These are phyloP conservation scores for Coelopa frigida DNA, from an alignment of 1,140 invertebrate genomes.

Conservation along the genomic window DNA sequence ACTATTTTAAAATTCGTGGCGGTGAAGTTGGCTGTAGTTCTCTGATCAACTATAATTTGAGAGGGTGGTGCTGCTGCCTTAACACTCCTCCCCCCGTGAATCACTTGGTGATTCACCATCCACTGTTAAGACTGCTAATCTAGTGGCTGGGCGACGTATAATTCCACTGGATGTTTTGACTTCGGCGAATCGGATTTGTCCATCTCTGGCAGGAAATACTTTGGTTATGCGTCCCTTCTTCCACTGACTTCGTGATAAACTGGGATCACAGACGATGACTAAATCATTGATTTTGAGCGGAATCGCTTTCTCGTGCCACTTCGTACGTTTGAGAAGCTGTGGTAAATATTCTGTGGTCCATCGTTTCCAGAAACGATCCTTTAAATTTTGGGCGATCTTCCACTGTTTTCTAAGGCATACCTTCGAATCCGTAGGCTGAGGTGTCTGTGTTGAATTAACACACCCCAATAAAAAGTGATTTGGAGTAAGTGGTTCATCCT, in stretches of 20 bases:
- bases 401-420: slow-evolving; percentile 16
- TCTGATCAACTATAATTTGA: too few species aligned
- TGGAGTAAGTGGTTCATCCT: slow-evolving; percentile 26
- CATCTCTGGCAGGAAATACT: slow-evolving; percentile 16
- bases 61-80: too few species aligned
- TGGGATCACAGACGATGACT: slow-evolving; percentile 23
- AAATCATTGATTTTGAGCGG: slow-evolving; percentile 22
- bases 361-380: slow-evolving; percentile 24
- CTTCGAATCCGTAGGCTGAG: slow-evolving; percentile 3
- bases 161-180: slow-evolving; percentile 11
- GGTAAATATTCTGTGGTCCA: slow-evolving; percentile 27
- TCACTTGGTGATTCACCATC: too few species aligned
- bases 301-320: slow-evolving; percentile 21
- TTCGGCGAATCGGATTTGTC: slow-evolving; percentile 15
- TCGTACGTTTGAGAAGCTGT: slow-evolving; percentile 16
- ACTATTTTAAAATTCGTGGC: too few species aligned
- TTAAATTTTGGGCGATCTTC: slow-evolving; percentile 20
- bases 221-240: not conserved
- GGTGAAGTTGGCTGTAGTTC: too few species aligned
- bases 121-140: too few species aligned
- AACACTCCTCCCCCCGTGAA: too few species aligned
- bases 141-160: slow-evolving; percentile 11
- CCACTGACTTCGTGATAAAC: slow-evolving; percentile 7
- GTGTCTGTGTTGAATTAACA: slow-evolving; percentile 11
- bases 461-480: slow-evolving; percentile 29